Conservation (phyloP, 2,888 invertebrate genomes). For the Tetramorium bicarinatum region DNA sequence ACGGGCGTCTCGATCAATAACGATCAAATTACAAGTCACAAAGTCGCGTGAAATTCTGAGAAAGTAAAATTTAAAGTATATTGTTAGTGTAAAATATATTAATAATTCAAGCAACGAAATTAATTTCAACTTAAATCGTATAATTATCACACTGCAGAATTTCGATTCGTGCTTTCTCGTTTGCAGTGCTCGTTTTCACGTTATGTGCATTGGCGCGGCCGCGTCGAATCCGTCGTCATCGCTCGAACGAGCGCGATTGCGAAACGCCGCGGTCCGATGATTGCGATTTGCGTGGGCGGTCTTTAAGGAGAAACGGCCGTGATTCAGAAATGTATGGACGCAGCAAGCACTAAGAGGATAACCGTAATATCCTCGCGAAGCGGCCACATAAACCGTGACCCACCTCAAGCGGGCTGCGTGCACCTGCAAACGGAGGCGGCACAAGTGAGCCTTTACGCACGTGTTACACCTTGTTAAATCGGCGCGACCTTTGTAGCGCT, state of each 20-base stretch:
- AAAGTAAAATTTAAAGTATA: not conserved
- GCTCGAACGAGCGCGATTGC: constrained; percentile 48
- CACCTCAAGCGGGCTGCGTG: constrained; percentile 53
- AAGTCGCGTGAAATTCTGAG: not conserved
- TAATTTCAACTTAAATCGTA: not conserved
- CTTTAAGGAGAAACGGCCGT: constrained; percentile 44
- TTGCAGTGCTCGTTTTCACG: constrained; percentile 10
- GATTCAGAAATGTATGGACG: constrained; percentile 45
- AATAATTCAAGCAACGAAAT: not conserved
- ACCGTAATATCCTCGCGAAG: constrained; percentile 30
- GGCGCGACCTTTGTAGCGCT: constrained; percentile 18
- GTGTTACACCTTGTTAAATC: constrained; percentile 43
- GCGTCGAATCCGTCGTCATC: constrained; percentile 33
- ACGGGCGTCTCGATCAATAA: not conserved
- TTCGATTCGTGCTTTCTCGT: constrained; percentile 15
- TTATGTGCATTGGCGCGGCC: constrained; percentile 6
- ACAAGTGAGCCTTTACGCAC: constrained; percentile 22
- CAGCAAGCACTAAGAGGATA: constrained; percentile 40
- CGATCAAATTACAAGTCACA: not conserved
- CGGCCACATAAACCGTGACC: constrained; percentile 57
- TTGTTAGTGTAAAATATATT: not conserved
- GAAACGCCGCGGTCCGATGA: constrained; percentile 45
- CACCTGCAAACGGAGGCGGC: constrained; percentile 26
- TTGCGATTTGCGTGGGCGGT: constrained; percentile 47
- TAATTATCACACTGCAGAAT: not conserved